Evolutionary conservation across 2,888 invertebrate species (phyloP).

Genomic region (Tineola bisselliella): DNA sequence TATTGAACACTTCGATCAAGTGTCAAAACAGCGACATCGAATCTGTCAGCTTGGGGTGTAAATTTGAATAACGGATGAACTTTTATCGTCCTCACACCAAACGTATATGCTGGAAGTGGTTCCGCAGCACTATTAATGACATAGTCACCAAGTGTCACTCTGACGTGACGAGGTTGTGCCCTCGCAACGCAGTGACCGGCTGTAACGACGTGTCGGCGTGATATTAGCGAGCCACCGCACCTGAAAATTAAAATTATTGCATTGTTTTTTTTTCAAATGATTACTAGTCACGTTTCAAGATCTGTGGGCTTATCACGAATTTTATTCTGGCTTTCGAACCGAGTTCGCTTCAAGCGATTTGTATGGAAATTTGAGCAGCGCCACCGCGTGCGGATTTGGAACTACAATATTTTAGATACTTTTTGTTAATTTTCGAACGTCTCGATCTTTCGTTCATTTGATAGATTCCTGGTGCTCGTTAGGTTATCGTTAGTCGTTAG

Average conservation of each 20-base stretch:
- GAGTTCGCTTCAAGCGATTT: too few species aligned
- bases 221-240: conserved; percentile 92
- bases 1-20: conserved; percentile 90
- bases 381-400: too few species aligned
- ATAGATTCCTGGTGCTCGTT: too few species aligned
- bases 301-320: too few species aligned
- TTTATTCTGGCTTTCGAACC: too few species aligned
- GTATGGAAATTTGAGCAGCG: too few species aligned
- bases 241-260: conserved; percentile 50
- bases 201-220: conserved; percentile 90
- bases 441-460: too few species aligned
- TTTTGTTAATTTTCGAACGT: too few species aligned
- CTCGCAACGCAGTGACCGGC: conserved; percentile 95
- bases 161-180: conserved; percentile 88
- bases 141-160: conserved; percentile 92
- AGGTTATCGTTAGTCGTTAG: too few species aligned
- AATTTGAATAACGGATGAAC: conserved; percentile 83
- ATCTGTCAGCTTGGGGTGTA: conserved; percentile 91
- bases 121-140: conserved; percentile 94
- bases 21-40: conserved; percentile 89
- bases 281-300: too few species aligned
- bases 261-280: too few species aligned
- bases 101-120: conserved; percentile 89
- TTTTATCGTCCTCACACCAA: conserved; percentile 89
- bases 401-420: too few species aligned